Evolutionary conservation across 2,888 invertebrate species (phyloP), one percentile per base, ranked within the genome.

Genomic region (Leptogaster cylindrica): DNA sequence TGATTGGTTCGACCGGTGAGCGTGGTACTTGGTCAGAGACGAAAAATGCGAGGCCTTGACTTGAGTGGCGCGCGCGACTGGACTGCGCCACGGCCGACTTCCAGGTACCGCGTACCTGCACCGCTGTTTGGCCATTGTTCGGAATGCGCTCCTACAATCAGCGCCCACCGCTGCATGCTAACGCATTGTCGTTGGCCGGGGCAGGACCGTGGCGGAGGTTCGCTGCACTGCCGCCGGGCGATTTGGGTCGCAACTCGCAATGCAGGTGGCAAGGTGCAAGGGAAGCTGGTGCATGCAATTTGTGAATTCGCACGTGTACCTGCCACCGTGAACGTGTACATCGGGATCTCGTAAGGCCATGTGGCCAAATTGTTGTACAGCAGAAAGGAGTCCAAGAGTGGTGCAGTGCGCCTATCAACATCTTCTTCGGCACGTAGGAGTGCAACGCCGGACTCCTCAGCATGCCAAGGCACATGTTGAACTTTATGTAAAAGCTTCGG

Each of bases 221-320:
- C 46, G 23, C n/a, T 31, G 31, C 10, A 12, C n/a, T 12, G 51
- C 14, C 16, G 4, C 10, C 12, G 46, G 46, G 14, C 27, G 51
- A 28, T 18, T 28, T 33, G 31, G 33, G 8, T n/a, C 33, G 8
- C 33, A 33, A n/a, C n/a, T 8, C 33, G 28, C 51, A 7, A 28
- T 8, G 18, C 5, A 2, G 51, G 16, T 51, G 51, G 25, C 23
- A 14, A n/a, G 14, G 31, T 7, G n/a, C 6, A 7, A 8, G 12
- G 10, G 18, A 16, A 14, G 14, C 39, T n/a, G n/a, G n/a, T 25
- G 12, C 28, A 33, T 7, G 28, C 31, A 64, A 48, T 48, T 64
- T 48, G 48, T 48, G 23, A 64, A 33, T 36, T 28, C 46, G 64
- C 64, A 64, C 64, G 64, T 64, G 64, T 48, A 64, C 46, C 20